Percentiles rank a stretch among this genome's conserved stretches.
Evolutionary conservation across 2,888 invertebrate species (phyloP).

Genomic region (Callyntrura guangdongensis): DNA sequence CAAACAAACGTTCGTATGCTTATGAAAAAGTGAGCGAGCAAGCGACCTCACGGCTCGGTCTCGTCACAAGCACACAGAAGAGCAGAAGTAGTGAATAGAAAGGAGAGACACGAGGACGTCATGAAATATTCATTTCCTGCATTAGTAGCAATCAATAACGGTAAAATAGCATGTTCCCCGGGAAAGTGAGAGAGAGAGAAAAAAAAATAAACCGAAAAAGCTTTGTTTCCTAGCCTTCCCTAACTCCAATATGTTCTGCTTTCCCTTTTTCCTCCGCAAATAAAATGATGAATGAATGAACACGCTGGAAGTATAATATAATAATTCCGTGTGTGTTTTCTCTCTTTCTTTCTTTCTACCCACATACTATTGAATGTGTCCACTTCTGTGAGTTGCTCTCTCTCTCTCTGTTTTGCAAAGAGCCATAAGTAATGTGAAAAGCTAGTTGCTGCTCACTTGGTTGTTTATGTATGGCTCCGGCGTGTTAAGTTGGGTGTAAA

Average conservation of each 20-base stretch:
- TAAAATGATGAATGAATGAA: conserved; percentile 13
- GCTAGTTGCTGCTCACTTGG: not conserved
- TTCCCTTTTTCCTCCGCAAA: conserved; percentile 6
- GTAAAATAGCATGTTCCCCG: conserved; percentile 71
- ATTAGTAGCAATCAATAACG: conserved; percentile 79
- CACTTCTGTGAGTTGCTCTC: conserved; percentile 10
- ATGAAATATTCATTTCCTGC: conserved; percentile 79
- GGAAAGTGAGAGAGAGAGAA: conserved; percentile 23
- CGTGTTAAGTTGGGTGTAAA: conserved; percentile 51
- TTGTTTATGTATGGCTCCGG: not conserved
- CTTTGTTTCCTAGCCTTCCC: not conserved
- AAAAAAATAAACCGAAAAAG: conserved; percentile 27
- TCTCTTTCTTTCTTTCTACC: no score
- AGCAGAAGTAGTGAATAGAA: not conserved
- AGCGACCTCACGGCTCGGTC: conserved; percentile 44
- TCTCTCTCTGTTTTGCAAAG: not conserved
- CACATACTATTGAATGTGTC: not conserved
- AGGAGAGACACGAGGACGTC: conserved; percentile 69
- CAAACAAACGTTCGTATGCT: not conserved
- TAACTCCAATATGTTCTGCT: not conserved
- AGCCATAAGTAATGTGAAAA: not conserved
- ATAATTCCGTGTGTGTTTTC: conserved; percentile 8
- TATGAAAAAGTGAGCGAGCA: conserved; percentile 23
- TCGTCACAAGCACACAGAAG: conserved; percentile 29
- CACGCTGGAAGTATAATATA: conserved; percentile 26